Evolutionary conservation across 1,140 invertebrate species (phyloP).

Genomic region (Drosophila ohnishii): DNA sequence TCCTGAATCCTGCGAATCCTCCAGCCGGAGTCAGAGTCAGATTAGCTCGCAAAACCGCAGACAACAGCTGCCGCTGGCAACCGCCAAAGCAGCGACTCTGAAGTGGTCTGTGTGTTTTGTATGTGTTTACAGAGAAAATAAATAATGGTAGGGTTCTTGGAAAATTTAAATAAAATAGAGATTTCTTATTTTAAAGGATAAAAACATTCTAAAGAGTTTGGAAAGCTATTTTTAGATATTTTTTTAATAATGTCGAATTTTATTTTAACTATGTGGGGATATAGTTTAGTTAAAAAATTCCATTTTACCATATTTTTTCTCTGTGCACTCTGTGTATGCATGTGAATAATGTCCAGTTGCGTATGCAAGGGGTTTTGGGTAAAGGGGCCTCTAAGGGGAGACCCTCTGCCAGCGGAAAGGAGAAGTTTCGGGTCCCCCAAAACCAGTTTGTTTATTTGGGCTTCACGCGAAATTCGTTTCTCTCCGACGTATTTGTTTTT

Average conservation of each 20-base stretch:
- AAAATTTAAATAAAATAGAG: background rate
- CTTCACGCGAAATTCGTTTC: conserved; percentile 42
- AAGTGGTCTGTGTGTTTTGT: conserved; percentile 37
- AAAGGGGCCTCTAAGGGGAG: background rate
- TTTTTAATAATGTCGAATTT: no score
- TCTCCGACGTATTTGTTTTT: conserved; percentile 4
- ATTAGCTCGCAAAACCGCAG: conserved; percentile 80
- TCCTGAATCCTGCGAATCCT: conserved; percentile 9
- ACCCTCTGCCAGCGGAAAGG: background rate
- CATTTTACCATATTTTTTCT: conserved; percentile 6
- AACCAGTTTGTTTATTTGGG: conserved; percentile 71
- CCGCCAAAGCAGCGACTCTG: conserved; percentile 37
- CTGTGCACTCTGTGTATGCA: conserved; percentile 60
- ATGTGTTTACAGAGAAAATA: conserved; percentile 25
- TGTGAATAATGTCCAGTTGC: conserved; percentile 77
- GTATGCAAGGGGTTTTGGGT: conserved; percentile 23
- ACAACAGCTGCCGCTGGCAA: conserved; percentile 71
- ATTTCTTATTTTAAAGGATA: background rate
- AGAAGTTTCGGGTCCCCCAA: conserved; percentile 10
- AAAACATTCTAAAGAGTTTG: background rate
- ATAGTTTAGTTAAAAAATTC: no score
- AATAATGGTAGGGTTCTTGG: background rate
- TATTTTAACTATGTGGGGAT: no score
- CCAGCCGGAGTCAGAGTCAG: conserved; percentile 58
- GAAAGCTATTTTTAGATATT: background rate